Evolutionary conservation across 2,797 vertebrate species (phyloP).

Genomic region (Hydrocynus forskahlii): DNA sequence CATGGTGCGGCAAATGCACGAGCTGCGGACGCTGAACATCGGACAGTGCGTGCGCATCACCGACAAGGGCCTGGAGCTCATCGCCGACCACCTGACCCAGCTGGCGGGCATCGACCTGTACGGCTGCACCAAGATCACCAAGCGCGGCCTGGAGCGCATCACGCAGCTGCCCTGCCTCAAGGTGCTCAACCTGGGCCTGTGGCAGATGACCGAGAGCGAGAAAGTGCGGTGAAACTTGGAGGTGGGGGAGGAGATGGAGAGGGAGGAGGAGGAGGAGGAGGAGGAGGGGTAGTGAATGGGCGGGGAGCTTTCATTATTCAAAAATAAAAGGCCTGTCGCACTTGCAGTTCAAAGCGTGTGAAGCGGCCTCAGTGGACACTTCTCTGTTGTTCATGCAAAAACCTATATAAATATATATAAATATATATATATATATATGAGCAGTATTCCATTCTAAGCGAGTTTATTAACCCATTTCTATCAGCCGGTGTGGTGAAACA

Average conservation of each 20-base stretch:
- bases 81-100: slow-evolving; percentile 96
- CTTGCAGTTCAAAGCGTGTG: slow-evolving; percentile 54
- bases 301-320: slow-evolving; percentile 61
- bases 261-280: slow-evolving; percentile 58
- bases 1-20: slow-evolving; percentile 98
- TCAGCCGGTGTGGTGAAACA: slow-evolving; percentile 60
- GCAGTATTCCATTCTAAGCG: slow-evolving; percentile 47
- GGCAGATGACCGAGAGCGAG: slow-evolving; percentile 94
- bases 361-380: slow-evolving; percentile 64
- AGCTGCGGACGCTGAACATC: slow-evolving; percentile 96
- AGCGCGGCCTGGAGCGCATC: slow-evolving; percentile 95
- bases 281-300: slow-evolving; percentile 62
- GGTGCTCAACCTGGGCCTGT: slow-evolving; percentile 98
- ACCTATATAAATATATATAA: slow-evolving; percentile 40
- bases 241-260: slow-evolving; percentile 14
- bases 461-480: slow-evolving; percentile 64
- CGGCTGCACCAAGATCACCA: slow-evolving; percentile 98
- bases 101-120: slow-evolving; percentile 97
- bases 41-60: slow-evolving; percentile 98
- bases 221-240: slow-evolving; percentile 44
- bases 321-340: slow-evolving; percentile 59
- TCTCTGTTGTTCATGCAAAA: slow-evolving; percentile 58
- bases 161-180: slow-evolving; percentile 99
- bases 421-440: slow-evolving; percentile 50
- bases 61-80: slow-evolving; percentile 98